These are phyloP conservation scores for Tetraneura akinire DNA, from an alignment of 1,140 invertebrate genomes.

Conservation along the genomic window DNA sequence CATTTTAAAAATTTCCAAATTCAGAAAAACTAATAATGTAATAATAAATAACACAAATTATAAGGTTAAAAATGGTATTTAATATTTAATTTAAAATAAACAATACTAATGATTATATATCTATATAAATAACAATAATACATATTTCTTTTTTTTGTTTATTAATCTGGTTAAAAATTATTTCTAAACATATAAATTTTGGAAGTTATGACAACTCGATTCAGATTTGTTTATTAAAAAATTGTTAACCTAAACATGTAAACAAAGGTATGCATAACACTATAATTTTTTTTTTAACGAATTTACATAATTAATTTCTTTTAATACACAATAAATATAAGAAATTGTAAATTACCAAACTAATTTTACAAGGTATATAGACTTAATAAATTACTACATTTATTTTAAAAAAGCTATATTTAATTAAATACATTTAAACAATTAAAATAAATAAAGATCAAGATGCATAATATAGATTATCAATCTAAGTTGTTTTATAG, in stretches of 20 bases:
- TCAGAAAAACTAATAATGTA: too few species aligned
- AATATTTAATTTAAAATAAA: not conserved
- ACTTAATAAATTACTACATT: slow-evolving; percentile 9
- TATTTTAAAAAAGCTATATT: not conserved
- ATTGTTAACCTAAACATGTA: slow-evolving; percentile 21
- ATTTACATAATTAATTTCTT: too few species aligned
- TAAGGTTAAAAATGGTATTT: not conserved
- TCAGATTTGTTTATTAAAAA: not conserved
- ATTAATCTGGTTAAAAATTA: not conserved
- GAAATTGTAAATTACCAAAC: not conserved
- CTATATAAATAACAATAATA: not conserved
- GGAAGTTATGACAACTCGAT: not conserved
- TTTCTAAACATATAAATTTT: slow-evolving; percentile 17
- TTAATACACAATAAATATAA: not conserved
- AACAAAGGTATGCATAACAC: not conserved
- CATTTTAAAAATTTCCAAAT: too few species aligned
- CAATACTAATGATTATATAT: not conserved
- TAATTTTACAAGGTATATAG: not conserved
- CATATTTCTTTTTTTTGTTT: not conserved
- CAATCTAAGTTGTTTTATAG: slow-evolving; percentile 8
- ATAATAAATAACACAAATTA: too few species aligned
- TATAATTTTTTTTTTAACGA: not conserved
- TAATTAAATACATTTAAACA: slow-evolving; percentile 10
- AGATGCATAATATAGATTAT: not conserved
- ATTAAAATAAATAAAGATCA: not conserved